Percentiles rank a stretch among this genome's conserved stretches.
phyloP scores from a whole-genome alignment of 1,140 invertebrate species.

The Penaeus vannamei region DNA sequence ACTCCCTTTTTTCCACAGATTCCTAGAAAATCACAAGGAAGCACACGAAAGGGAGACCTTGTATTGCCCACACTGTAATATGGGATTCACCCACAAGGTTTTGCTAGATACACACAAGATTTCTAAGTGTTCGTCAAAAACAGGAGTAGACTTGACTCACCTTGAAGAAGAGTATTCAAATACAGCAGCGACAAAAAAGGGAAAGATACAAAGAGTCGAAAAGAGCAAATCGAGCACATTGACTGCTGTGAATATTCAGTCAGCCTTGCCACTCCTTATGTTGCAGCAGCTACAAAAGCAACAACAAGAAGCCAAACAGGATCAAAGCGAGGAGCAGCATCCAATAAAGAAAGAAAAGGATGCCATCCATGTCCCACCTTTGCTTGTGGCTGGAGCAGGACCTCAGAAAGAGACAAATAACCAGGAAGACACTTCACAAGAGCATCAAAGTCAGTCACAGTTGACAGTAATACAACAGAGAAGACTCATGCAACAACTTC shows the following conservation, averaged over 20 bases:
- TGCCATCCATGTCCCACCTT: too few species aligned
- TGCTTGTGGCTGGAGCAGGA: too few species aligned
- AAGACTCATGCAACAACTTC: too few species aligned
- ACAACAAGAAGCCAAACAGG: slow-evolving; percentile 25
- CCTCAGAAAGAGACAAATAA: too few species aligned
- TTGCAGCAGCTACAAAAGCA: slow-evolving; percentile 55
- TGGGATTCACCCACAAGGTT: slow-evolving; percentile 63
- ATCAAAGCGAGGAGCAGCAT: slow-evolving; percentile 23
- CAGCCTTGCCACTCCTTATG: slow-evolving; percentile 40
- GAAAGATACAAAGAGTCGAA: background rate
- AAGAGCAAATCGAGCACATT: too few species aligned
- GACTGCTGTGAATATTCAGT: too few species aligned
- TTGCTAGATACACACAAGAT: slow-evolving; percentile 64
- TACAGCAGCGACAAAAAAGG: background rate
- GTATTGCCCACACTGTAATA: slow-evolving; percentile 60
- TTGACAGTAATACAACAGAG: too few species aligned
- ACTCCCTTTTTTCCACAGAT: slow-evolving; percentile 15
- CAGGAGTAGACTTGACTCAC: slow-evolving; percentile 54
- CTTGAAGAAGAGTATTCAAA: slow-evolving; percentile 38
- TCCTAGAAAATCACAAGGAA: slow-evolving; percentile 62
- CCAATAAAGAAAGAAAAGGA: slow-evolving; percentile 38
- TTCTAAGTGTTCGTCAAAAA: slow-evolving; percentile 58
- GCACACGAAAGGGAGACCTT: slow-evolving; percentile 56
- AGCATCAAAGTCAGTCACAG: too few species aligned
- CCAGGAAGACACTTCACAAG: too few species aligned